These are phyloP conservation scores for Carposina sasakii DNA, from an alignment of 1,140 invertebrate genomes.

Conservation along the genomic window DNA sequence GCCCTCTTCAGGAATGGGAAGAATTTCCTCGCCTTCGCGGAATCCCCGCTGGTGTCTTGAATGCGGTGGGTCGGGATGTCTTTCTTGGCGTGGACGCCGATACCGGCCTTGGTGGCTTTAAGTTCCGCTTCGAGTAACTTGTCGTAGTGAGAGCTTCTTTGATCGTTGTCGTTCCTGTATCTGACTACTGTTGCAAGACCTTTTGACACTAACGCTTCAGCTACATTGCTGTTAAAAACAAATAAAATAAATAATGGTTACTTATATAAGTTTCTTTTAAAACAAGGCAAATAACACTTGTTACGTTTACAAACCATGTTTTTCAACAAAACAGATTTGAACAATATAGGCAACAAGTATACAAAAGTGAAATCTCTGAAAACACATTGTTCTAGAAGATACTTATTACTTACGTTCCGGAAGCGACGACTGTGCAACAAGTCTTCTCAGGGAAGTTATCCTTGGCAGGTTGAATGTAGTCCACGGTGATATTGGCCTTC, in stretches of 20 bases:
- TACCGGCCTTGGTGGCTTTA: constrained; percentile 89
- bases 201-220: constrained; percentile 93
- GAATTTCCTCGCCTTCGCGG: constrained; percentile 91
- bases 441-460: constrained; percentile 96
- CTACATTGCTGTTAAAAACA: constrained; percentile 86
- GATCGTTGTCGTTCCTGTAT: constrained; percentile 96
- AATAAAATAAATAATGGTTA: no score
- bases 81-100: constrained; percentile 91
- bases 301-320: no score
- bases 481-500: constrained; percentile 92
- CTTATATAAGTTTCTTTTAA: no score
- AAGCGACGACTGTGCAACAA: constrained; percentile 92
- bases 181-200: constrained; percentile 94
- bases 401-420: constrained; percentile 84
- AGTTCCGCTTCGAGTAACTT: constrained; percentile 93
- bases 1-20: constrained; percentile 92
- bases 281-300: no score
- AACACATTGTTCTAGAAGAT: no score
- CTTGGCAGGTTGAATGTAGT: constrained; percentile 96
- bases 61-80: constrained; percentile 87
- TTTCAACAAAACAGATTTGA: no score
- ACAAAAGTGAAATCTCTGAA: no score
- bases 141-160: constrained; percentile 95
- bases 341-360: no score
- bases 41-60: constrained; percentile 90